Percentiles rank a stretch among this genome's conserved stretches.
Conservation (phyloP, 1,140 invertebrate genomes). For the Drosophila orena region DNA sequence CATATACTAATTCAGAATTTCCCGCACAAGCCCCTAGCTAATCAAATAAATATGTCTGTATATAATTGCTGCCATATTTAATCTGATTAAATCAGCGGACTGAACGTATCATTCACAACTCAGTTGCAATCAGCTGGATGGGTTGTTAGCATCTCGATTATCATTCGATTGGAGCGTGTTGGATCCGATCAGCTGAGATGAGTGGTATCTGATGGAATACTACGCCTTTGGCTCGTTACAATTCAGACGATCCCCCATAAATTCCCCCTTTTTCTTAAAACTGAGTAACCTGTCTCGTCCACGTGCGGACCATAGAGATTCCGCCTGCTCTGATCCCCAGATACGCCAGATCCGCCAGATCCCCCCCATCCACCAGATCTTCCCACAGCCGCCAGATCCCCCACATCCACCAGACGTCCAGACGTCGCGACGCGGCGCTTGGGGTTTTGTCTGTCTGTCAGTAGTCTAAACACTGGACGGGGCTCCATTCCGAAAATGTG, state of each 20-base stretch:
- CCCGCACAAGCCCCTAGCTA: slow-evolving; percentile 24
- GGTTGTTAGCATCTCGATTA: slow-evolving; percentile 10
- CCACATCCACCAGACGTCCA: not conserved
- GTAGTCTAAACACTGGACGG: slow-evolving; percentile 29
- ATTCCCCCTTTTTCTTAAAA: not conserved
- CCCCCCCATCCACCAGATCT: not conserved
- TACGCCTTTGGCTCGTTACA: slow-evolving; percentile 7
- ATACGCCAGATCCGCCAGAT: not conserved
- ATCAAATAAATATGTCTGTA: not conserved
- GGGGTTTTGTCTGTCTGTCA: slow-evolving; percentile 24
- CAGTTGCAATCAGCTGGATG: slow-evolving; percentile 24
- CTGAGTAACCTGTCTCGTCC: slow-evolving; percentile 23
- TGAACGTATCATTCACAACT: slow-evolving; percentile 17
- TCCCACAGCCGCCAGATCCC: not conserved
- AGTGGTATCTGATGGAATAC: slow-evolving; percentile 6
- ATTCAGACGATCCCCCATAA: not conserved
- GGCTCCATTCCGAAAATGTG: slow-evolving; percentile 27
- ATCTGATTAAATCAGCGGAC: slow-evolving; percentile 32
- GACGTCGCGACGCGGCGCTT: slow-evolving; percentile 28
- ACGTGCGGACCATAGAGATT: slow-evolving; percentile 28
- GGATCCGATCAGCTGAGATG: slow-evolving; percentile 23
- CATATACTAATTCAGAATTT: slow-evolving; percentile 33
- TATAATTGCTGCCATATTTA: slow-evolving; percentile 21
- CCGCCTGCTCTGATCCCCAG: slow-evolving; percentile 4
- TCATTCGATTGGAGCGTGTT: slow-evolving; percentile 32